These are phyloP conservation scores for Notolabrus celidotus DNA, from an alignment of 2,797 vertebrate genomes.

Conservation along the genomic window DNA sequence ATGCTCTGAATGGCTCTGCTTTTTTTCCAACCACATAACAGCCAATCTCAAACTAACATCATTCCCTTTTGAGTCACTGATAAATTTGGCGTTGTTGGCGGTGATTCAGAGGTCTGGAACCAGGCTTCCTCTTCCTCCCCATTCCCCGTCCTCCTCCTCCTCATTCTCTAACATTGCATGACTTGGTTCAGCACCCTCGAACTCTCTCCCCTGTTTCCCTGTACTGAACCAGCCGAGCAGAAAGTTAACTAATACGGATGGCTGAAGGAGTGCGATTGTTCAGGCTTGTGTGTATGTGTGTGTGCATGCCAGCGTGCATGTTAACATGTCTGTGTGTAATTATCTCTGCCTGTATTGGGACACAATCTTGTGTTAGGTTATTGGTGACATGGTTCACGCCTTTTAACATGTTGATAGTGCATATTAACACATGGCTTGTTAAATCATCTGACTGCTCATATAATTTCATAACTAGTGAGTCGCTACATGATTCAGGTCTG, in stretches of 20 bases:
- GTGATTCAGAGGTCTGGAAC: constrained; percentile 59
- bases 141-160: background rate
- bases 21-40: constrained; percentile 9
- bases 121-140: constrained; percentile 22
- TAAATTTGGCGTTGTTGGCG: constrained; percentile 38
- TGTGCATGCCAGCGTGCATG: background rate
- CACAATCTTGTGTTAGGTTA: constrained; percentile 20
- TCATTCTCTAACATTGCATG: constrained; percentile 40
- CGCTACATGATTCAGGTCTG: constrained; percentile 5
- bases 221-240: constrained; percentile 69
- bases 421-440: constrained; percentile 11
- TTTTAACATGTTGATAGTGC: constrained; percentile 10
- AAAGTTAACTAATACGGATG: constrained; percentile 68
- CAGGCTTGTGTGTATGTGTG: constrained; percentile 21
- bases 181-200: constrained; percentile 54
- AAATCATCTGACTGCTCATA: background rate
- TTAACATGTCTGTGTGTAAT: constrained; percentile 30
- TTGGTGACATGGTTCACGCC: constrained; percentile 29
- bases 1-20: constrained; percentile 10
- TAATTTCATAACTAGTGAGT: constrained; percentile 21
- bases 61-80: constrained; percentile 45
- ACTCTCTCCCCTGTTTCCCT: constrained; percentile 54
- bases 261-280: constrained; percentile 53
- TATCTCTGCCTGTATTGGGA: constrained; percentile 20
- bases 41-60: constrained; percentile 16